Evolutionary conservation across 2,113 vertebrate genomes (phyloP), one percentile per base, ranked within the genome.

Genomic region (Grus americana): DNA sequence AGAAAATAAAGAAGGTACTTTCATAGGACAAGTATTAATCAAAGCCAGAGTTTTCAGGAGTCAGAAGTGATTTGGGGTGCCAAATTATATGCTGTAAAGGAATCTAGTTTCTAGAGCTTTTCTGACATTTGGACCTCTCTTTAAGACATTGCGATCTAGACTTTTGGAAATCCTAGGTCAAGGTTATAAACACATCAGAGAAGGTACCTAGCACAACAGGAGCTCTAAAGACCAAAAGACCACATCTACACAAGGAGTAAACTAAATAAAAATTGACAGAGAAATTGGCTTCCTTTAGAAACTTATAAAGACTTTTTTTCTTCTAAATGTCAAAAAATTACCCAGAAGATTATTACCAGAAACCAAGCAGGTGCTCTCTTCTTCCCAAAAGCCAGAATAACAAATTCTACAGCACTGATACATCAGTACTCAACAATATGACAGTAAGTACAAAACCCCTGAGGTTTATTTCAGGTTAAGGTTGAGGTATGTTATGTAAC

Each of bases 1-100:
- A 95, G 81, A 98, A 97, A 94, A 94, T 36, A 44, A 90, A 98
- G 46, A 94, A 95, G 97, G 99, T 99, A 96, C 32, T 93, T 88
- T 85, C 21, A 68, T 11, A 91, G 63, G 85, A 63, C 17, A 54
- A 79, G 36, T 38, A 49, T 52, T 62, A 86, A 50, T 79, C 73
- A 79, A 95, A 82, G 10, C 11, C 12, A 44, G 50, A 59, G 18
- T 81, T 91, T 75, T 73, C 54, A 89, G 38, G 16, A 54, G 30
- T 92, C 38, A n/a, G 23, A 40, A 58, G 22, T 50, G 16, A 63
- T 61, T 72, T 89, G 44, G 21, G 36, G 12, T 75, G 21, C 23
- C 61, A 66, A 78, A 44, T 61, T 75, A 36, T 66, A 36, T 80
- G 19, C 55, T 83, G 6, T 66, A 79, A 80, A 91, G 30, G 15